Evolutionary conservation across 2,888 invertebrate genomes (phyloP), one percentile per base, ranked within the genome.

Genomic region (Drosophila atripex): DNA sequence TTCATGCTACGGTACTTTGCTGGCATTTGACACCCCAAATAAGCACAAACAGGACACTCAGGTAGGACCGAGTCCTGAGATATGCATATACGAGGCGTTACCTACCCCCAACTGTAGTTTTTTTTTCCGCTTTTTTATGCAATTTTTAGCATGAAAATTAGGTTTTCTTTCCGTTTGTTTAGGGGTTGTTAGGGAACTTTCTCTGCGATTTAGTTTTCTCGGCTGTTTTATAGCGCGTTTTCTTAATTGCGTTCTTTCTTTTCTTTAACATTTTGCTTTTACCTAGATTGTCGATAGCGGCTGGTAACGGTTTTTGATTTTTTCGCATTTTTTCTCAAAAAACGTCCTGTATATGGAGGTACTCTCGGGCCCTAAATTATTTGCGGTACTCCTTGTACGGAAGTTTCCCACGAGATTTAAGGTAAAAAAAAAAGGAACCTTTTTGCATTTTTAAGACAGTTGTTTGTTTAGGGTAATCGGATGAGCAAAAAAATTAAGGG

Each of bases 141-240:
- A 86, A 76, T 85, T 88, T 85, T 85, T 86, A 73, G 69, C 78
- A 82, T 77, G 77, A 78, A 80, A 73, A 86, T 78, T 66, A 64
- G 23, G 28, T 23, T 76, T 65, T 76, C 73, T 43, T 58, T 63
- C 21, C 35, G 2, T 28, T 43, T 66, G 59, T 58, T 56, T 47
- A 57, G 65, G 88, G 88, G 87, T 71, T 75, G 64, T 75, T 72
- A 51, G 64, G 73, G 25, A 72, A 70, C 65, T 66, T 66, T 69
- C 70, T 71, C 51, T 59, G 23, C 41, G 11, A 12, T 50, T 54
- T 39, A 18, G 11, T 57, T 51, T 35, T 54, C 51, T 66, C 25
- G 38, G 14, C n/a, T 21, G 47, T 69, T 65, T 65, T 64, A 66
- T 66, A 66, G 63, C 66, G 65, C 39, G 47, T 61, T 45, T 53